Conservation (phyloP, 2,888 invertebrate genomes). For the Arrhopalites spinosus region DNA sequence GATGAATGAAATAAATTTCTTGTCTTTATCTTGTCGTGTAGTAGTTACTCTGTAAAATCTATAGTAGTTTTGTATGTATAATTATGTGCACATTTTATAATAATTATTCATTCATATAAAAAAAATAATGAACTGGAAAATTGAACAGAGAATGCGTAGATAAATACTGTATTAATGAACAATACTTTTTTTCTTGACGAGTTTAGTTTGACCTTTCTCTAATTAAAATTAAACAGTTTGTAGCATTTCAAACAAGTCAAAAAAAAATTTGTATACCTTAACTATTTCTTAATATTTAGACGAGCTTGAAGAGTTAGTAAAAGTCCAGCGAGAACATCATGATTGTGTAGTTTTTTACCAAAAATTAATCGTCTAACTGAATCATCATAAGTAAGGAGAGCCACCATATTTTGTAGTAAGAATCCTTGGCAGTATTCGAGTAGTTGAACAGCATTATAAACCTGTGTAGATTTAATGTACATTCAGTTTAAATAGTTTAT, state of each 20-base stretch:
- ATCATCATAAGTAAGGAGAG: conserved; percentile 86
- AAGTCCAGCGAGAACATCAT: conserved; percentile 83
- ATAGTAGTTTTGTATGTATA: background rate
- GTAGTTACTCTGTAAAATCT: too few relatives aligned
- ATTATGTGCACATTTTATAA: background rate
- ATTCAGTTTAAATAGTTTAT: background rate
- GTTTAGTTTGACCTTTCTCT: conserved; percentile 8
- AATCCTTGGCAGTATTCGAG: conserved; percentile 72
- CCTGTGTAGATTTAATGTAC: conserved; percentile 62
- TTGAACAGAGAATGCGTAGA: background rate
- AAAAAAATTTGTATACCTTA: too few relatives aligned
- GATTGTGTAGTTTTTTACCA: conserved; percentile 86
- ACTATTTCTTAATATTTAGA: conserved; percentile 51
- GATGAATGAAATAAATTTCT: background rate
- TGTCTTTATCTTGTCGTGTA: too few relatives aligned
- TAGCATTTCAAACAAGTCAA: conserved; percentile 3
- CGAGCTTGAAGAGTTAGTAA: conserved; percentile 79
- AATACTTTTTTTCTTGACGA: too few relatives aligned
- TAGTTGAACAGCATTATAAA: conserved; percentile 83
- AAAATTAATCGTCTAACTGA: conserved; percentile 85
- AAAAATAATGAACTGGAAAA: background rate
- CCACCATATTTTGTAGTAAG: conserved; percentile 90
- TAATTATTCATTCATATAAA: background rate
- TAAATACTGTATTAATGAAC: conserved; percentile 27
- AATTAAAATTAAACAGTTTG: background rate